Base-by-base conservation (phyloP, 53 echinoderm and acorn worm genomes). In the Holothuria leucospilota region DNA sequence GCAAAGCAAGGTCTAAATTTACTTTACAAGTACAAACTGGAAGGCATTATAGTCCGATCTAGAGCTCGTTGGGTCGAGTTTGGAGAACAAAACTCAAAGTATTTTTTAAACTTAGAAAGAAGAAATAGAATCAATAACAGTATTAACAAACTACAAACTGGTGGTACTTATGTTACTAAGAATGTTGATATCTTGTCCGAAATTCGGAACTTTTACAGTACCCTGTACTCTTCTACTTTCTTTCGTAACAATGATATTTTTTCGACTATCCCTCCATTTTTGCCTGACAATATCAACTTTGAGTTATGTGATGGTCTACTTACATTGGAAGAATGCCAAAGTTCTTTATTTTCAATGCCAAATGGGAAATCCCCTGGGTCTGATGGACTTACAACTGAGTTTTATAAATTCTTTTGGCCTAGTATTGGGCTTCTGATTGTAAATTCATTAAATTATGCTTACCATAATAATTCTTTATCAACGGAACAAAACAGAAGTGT, bases 321-420 rank as follows among this genome's bases (percentile, higher is more conserved):
- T 52, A 87, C 78, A 25, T 52, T 74, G 34, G 51, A 40, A 67
- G 90, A 90, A 85, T 78, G 87, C 34, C 52, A 46, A 20, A 69
- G 42, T 82, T 60, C 88, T 29, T 63, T 93, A 38, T 84, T 86
- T 74, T 67, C 42, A 42, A 93, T 90, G 93, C 26, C 52, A 39
- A 85, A 78, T 29, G 84, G 87, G 30, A 90, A 90, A 63, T 83
- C 87, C 21, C 93, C 90, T 20, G 87, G 90, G 24, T 49, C 71
- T 16, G 90, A 93, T 90, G 93, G 90, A 27, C 39, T 93, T 18
- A 86, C 93, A 49, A 60, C 58, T 29, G 88, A 90, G 74, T 90
- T 93, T 59, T 90, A 87, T 90, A 79, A 87, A 66, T 20, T 67
- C 13, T 64, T 87, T 87, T 90, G 63, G 65, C 64, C 81, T 63